phyloP scores from a whole-genome alignment of 2,888 invertebrate genomes.

The Cheilosia soror region DNA sequence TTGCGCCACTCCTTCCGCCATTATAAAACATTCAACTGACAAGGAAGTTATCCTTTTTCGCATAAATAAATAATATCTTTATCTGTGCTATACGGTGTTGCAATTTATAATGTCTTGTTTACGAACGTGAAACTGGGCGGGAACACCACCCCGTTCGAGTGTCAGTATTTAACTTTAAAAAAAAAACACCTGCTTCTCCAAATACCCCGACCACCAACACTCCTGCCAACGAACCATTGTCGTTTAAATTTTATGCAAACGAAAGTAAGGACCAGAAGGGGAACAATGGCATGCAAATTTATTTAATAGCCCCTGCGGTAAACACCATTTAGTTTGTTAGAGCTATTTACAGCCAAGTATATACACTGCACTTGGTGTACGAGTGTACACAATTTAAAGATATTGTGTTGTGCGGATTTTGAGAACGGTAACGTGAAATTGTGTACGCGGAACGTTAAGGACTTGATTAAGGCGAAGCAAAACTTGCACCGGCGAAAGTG shows the following conservation, averaged over 20 bases:
- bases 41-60: not conserved
- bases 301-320: slow-evolving; percentile 59
- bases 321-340: slow-evolving; percentile 60
- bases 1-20: not conserved
- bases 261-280: slow-evolving; percentile 5
- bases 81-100: not conserved
- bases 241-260: slow-evolving; percentile 37
- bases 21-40: slow-evolving; percentile 4
- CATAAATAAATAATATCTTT: slow-evolving; percentile 1
- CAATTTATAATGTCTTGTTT: slow-evolving; percentile 47
- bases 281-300: slow-evolving; percentile 64
- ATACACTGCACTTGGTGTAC: slow-evolving; percentile 9
- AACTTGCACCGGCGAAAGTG: not conserved
- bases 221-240: slow-evolving; percentile 1
- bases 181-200: slow-evolving; percentile 40
- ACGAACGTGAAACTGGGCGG: slow-evolving; percentile 37
- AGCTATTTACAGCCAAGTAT: slow-evolving; percentile 25
- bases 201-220: not conserved
- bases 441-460: not conserved
- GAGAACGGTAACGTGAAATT: not conserved
- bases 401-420: not conserved
- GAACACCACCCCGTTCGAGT: slow-evolving; percentile 15
- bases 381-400: slow-evolving; percentile 1
- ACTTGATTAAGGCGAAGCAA: slow-evolving; percentile 41
- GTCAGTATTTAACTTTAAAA: slow-evolving; percentile 30